phyloP scores from a whole-genome alignment of 2,888 invertebrate species.

The Drosophila robusta region DNA sequence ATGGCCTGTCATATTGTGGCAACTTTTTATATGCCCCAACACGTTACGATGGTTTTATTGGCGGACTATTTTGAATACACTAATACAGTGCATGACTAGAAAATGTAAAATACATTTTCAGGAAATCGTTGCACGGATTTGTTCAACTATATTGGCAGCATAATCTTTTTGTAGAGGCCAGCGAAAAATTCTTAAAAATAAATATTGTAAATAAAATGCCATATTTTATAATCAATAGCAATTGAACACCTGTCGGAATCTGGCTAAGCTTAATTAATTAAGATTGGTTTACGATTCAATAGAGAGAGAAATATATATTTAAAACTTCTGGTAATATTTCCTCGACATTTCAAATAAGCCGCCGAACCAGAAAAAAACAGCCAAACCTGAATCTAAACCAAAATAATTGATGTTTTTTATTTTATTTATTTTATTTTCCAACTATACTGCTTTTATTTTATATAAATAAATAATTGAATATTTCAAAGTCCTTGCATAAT shows the following conservation, averaged over 20 bases:
- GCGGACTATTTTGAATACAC: conserved; percentile 44
- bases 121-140: conserved; percentile 21
- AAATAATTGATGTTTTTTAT: no score
- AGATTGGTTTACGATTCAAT: background rate
- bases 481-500: no score
- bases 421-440: no score
- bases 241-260: conserved; percentile 5
- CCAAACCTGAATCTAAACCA: no score
- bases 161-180: background rate
- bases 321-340: no score
- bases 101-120: conserved; percentile 20
- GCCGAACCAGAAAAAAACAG: no score
- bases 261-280: background rate
- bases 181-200: background rate
- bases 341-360: no score
- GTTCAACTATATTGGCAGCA: conserved; percentile 6
- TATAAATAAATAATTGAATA: no score
- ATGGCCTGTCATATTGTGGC: conserved; percentile 75
- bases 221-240: conserved; percentile 2
- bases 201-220: conserved; percentile 16
- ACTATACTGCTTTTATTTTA: no score
- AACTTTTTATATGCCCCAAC: conserved; percentile 70
- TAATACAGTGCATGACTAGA: conserved; percentile 41
- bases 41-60: conserved; percentile 65
- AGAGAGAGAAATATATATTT: background rate